Evolutionary conservation across 2,113 vertebrate species (phyloP).

Genomic region (Xiphophorus maculatus): DNA sequence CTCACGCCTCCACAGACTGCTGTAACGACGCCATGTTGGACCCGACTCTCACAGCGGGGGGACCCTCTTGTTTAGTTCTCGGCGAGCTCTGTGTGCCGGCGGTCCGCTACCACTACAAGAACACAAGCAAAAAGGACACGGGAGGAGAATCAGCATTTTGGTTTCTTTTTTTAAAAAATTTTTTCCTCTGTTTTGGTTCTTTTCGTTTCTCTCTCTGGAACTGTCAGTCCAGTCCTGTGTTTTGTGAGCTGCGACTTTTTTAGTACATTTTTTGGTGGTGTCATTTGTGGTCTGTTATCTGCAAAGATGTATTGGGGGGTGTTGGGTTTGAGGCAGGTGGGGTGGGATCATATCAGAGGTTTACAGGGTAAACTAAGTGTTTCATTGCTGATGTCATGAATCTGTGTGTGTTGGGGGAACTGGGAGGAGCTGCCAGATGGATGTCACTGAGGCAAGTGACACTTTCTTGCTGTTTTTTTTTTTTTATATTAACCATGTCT

Average conservation of each 20-base stretch:
- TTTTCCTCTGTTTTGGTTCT: conserved; percentile 25
- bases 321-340: conserved; percentile 9
- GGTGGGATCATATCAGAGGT: conserved; percentile 75
- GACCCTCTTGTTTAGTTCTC: conserved; percentile 23
- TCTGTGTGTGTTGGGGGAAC: conserved; percentile 1
- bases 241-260: conserved; percentile 64
- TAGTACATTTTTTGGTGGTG: conserved; percentile 70
- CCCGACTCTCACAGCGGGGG: conserved; percentile 3
- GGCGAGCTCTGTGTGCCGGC: conserved; percentile 36
- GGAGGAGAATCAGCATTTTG: conserved; percentile 39
- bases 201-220: conserved; percentile 45
- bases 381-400: conserved; percentile 65
- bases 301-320: conserved; percentile 55
- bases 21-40: conserved; percentile 15
- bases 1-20: conserved; percentile 22
- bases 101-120: conserved; percentile 57
- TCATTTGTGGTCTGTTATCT: conserved; percentile 70
- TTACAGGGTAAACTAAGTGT: conserved; percentile 80
- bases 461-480: conserved; percentile 73
- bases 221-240: conserved; percentile 68
- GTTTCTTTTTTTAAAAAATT: conserved; percentile 28
- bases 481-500: conserved; percentile 79
- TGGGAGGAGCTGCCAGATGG: conserved; percentile 50
- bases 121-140: conserved; percentile 6
- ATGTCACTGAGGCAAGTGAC: conserved; percentile 74